phyloP scores from a whole-genome alignment of 2,797 vertebrate genomes.

The Dendrocincla fuliginosa region DNA sequence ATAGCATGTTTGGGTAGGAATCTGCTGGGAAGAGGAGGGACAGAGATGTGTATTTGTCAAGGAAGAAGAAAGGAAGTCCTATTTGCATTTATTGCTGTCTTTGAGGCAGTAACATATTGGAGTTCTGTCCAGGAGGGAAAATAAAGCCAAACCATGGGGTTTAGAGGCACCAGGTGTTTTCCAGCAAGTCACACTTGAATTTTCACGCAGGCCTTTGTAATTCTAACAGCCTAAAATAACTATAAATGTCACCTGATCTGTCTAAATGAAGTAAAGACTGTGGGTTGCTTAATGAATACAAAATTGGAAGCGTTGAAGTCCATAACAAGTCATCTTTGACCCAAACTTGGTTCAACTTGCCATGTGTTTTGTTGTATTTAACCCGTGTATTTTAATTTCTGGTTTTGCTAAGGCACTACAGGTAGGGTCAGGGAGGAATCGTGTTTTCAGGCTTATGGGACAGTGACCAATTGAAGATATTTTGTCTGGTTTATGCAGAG shows the following conservation, averaged over 20 bases:
- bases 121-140: not conserved
- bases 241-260: not conserved
- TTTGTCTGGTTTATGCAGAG: not conserved
- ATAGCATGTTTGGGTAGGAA: not conserved
- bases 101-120: not conserved
- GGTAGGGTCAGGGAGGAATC: not conserved
- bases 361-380: not conserved
- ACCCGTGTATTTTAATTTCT: not conserved
- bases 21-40: not conserved
- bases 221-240: not conserved
- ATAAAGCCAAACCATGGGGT: not conserved
- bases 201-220: accelerated
- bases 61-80: not conserved
- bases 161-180: not conserved
- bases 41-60: not conserved
- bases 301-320: not conserved
- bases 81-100: accelerated
- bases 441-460: not conserved
- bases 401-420: not conserved
- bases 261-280: not conserved
- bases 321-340: not conserved
- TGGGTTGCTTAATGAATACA: not conserved
- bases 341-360: not conserved
- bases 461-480: not conserved
- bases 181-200: not conserved